A percentile compares a stretch with the other conserved stretches of the same genome.
Evolutionary conservation across 2,113 vertebrate genomes (phyloP).

Genomic region (Orthonyx spaldingii): DNA sequence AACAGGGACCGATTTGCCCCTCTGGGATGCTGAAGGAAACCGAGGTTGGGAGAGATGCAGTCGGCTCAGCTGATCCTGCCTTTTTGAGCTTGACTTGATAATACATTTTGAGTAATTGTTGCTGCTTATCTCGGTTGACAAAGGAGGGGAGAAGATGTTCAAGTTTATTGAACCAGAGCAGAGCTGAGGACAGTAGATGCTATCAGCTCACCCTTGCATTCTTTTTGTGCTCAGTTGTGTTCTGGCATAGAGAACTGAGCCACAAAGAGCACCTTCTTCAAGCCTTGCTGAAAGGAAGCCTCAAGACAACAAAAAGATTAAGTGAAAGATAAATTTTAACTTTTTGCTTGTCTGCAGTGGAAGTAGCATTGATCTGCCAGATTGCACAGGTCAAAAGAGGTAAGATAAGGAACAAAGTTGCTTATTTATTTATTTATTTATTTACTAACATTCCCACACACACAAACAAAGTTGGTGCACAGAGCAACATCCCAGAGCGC

Average conservation of each 20-base stretch:
- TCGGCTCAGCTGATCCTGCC: background rate
- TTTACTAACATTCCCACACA: background rate
- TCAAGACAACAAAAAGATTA: background rate
- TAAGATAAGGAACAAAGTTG: background rate
- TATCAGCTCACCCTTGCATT: background rate
- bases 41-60: background rate
- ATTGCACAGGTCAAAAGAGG: background rate
- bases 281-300: background rate
- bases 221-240: background rate
- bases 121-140: conserved; percentile 19
- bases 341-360: background rate
- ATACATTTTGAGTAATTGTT: conserved; percentile 13
- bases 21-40: background rate
- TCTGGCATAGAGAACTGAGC: background rate
- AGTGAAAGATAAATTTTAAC: background rate
- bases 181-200: background rate
- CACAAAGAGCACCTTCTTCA: background rate
- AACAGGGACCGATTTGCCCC: background rate
- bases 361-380: background rate
- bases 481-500: background rate
- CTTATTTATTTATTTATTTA: background rate
- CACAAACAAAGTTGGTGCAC: background rate
- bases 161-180: conserved; percentile 14
- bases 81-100: conserved; percentile 7
- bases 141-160: conserved; percentile 9